Conservation (phyloP, 2,888 invertebrate genomes). For the Leptopilina syphax region DNA sequence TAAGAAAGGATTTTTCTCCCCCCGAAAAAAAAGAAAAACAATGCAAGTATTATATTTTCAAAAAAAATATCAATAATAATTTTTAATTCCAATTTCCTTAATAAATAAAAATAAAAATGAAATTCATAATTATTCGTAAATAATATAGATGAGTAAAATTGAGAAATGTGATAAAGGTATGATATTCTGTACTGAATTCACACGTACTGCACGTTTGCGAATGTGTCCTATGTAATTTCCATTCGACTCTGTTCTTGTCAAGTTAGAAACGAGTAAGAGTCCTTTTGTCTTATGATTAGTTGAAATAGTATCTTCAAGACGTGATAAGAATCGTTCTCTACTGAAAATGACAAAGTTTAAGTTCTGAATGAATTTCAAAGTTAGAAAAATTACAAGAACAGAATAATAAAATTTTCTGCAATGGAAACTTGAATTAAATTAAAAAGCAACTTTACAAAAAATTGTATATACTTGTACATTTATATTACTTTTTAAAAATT, state of each 20-base stretch:
- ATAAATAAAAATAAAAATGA: neutral
- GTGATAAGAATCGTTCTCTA: slow-evolving; percentile 22
- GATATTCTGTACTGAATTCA: slow-evolving; percentile 27
- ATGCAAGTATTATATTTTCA: neutral
- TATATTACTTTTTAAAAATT: too few species aligned
- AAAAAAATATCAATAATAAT: too few species aligned
- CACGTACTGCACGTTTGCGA: slow-evolving; percentile 26
- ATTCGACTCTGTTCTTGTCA: slow-evolving; percentile 23
- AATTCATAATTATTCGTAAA: neutral
- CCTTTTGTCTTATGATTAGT: slow-evolving; percentile 39
- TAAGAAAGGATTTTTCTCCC: neutral
- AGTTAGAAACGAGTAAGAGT: slow-evolving; percentile 31
- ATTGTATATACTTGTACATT: neutral
- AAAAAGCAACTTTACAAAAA: neutral
- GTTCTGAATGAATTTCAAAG: slow-evolving; percentile 21
- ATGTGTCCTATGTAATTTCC: slow-evolving; percentile 27
- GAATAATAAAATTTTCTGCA: neutral
- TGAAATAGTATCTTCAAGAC: slow-evolving; percentile 35
- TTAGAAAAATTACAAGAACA: neutral
- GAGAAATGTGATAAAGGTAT: neutral
- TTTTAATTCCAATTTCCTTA: too few species aligned
- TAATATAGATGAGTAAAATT: neutral
- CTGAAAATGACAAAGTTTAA: slow-evolving; percentile 26
- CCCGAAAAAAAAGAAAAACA: neutral
- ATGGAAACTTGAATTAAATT: slow-evolving; percentile 16